Conservation (phyloP, 2,113 vertebrate species). For the Tetrao urogallus region DNA sequence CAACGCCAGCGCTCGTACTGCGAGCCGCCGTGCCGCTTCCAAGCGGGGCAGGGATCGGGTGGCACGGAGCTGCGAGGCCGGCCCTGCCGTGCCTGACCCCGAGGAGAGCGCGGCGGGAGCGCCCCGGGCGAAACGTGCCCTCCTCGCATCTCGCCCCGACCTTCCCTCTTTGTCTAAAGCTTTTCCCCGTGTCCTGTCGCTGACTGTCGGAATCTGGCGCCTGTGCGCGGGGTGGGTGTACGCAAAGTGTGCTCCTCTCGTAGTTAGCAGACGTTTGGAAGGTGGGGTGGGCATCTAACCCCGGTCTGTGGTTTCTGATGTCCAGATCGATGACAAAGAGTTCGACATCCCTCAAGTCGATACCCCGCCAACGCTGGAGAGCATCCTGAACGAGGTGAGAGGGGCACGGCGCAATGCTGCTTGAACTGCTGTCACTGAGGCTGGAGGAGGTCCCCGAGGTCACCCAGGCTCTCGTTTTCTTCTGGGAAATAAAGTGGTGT, state of each 20-base stretch:
- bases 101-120: too few relatives aligned
- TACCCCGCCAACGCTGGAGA: constrained; percentile 96
- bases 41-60: too few relatives aligned
- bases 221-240: accelerated
- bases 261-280: not conserved
- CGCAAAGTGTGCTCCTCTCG: accelerated
- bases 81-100: too few relatives aligned
- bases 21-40: too few relatives aligned
- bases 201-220: too few relatives aligned
- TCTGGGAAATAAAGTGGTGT: not conserved
- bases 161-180: too few relatives aligned
- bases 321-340: constrained; percentile 97
- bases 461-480: not conserved
- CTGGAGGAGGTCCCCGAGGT: too few relatives aligned
- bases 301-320: not conserved
- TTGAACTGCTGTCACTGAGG: not conserved
- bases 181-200: too few relatives aligned
- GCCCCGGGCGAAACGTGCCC: too few relatives aligned
- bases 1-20: too few relatives aligned
- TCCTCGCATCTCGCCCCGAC: too few relatives aligned
- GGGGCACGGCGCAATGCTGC: accelerated
- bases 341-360: constrained; percentile 99
- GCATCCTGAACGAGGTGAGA: constrained; percentile 95
- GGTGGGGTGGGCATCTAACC: not conserved
- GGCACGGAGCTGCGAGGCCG: too few relatives aligned